Percentiles rank a stretch among this genome's conserved stretches.
phyloP scores from a whole-genome alignment of 2,888 invertebrate genomes.

The Andricus curvator region DNA sequence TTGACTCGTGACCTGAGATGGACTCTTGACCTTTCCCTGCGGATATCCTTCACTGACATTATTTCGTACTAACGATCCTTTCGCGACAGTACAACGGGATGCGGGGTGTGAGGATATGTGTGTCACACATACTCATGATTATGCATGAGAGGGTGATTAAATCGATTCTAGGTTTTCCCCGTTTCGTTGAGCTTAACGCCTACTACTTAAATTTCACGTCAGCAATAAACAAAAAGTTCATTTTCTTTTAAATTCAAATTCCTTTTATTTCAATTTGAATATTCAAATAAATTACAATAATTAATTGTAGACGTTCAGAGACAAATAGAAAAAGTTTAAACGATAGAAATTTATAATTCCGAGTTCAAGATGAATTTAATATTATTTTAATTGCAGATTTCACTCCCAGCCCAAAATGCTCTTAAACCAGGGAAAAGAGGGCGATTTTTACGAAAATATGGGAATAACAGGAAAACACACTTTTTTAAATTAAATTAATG shows the following conservation, averaged over 20 bases:
- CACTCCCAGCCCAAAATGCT: too few relatives aligned
- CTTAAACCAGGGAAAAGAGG: too few relatives aligned
- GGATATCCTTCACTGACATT: constrained; percentile 71
- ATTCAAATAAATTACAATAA: neutral
- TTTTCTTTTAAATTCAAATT: neutral
- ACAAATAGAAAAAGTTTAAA: too few relatives aligned
- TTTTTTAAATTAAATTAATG: too few relatives aligned
- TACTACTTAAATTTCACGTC: neutral
- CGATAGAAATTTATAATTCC: too few relatives aligned
- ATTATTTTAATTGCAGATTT: too few relatives aligned
- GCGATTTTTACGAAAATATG: too few relatives aligned
- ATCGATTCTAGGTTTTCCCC: constrained; percentile 61
- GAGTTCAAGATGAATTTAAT: too few relatives aligned
- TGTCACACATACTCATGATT: constrained; percentile 72
- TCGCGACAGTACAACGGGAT: constrained; percentile 51
- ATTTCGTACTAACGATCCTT: constrained; percentile 73
- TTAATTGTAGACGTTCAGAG: neutral
- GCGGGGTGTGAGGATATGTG: constrained; percentile 60
- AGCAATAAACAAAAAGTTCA: constrained; percentile 15
- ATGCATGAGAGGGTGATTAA: constrained; percentile 69
- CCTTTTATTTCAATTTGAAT: too few relatives aligned
- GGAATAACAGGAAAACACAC: too few relatives aligned
- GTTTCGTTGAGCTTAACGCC: constrained; percentile 10
- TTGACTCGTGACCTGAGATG: constrained; percentile 63
- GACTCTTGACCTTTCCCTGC: constrained; percentile 74